These are phyloP conservation scores for Microtus californicus DNA, from an alignment of 2,797 vertebrate species.

Conservation along the genomic window DNA sequence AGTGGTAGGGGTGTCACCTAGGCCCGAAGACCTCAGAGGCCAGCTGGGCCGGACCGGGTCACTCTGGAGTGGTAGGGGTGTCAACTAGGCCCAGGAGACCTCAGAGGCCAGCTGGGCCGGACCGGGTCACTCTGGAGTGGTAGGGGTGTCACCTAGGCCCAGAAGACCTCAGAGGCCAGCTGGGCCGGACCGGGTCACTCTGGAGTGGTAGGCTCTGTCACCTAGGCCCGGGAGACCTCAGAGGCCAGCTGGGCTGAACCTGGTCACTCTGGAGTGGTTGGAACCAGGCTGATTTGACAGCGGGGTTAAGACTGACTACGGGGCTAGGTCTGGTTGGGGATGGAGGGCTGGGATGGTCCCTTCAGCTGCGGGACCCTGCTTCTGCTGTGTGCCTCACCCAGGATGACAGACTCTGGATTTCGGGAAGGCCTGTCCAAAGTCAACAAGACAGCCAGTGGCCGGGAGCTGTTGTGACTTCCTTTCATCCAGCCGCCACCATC, in stretches of 20 bases:
- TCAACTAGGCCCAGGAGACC: neutral
- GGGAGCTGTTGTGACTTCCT: slow-evolving; percentile 87
- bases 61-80: neutral
- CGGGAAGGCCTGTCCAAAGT: slow-evolving; percentile 92
- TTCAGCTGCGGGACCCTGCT: neutral
- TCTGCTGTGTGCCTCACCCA: slow-evolving; percentile 60
- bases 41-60: too few species aligned
- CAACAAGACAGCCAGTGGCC: slow-evolving; percentile 90
- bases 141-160: neutral
- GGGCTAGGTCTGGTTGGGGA: accelerated
- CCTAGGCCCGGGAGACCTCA: neutral
- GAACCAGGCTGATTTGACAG: neutral
- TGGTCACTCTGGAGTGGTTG: accelerated
- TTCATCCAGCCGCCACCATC: neutral
- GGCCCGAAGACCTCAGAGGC: neutral
- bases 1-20: neutral
- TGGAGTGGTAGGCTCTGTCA: neutral
- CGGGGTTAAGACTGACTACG: neutral
- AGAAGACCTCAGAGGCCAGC: neutral
- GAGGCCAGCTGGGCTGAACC: neutral
- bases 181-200: too few species aligned
- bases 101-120: too few species aligned
- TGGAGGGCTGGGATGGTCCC: neutral
- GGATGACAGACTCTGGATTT: slow-evolving; percentile 90
- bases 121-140: too few species aligned